These are phyloP conservation scores for Danionella cerebrum DNA, from an alignment of 2,113 vertebrate species.

Conservation along the genomic window DNA sequence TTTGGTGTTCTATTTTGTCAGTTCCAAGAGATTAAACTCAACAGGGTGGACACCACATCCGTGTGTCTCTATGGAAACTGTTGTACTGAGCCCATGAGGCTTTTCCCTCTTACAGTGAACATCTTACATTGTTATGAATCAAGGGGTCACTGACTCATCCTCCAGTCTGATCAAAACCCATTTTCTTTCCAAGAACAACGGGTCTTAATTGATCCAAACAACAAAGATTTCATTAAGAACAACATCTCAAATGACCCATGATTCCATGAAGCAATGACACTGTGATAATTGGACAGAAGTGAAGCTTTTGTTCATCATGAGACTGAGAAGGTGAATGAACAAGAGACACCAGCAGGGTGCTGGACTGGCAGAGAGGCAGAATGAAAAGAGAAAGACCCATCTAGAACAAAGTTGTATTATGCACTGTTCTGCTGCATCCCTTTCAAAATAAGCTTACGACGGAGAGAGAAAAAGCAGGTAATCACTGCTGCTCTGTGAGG, in stretches of 20 bases:
- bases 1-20: background rate
- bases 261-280: background rate
- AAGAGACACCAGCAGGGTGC: slow-evolving; percentile 36
- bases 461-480: background rate
- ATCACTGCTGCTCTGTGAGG: background rate
- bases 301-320: slow-evolving; percentile 2
- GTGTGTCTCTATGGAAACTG: slow-evolving; percentile 7
- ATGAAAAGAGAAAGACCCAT: background rate
- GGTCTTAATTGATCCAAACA: too few species aligned
- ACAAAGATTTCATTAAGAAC: background rate
- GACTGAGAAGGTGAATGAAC: slow-evolving; percentile 44
- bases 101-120: background rate
- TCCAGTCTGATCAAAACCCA: background rate
- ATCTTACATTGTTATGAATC: background rate
- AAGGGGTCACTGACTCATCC: background rate
- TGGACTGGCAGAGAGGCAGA: background rate
- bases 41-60: background rate
- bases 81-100: background rate
- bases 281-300: background rate
- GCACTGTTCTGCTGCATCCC: background rate
- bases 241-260: background rate
- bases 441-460: background rate
- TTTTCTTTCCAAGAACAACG: background rate
- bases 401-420: slow-evolving; percentile 52
- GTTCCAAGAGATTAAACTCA: background rate